A percentile compares a stretch with the other conserved stretches of the same genome.
Evolutionary conservation across 2,113 vertebrate species (phyloP).

Genomic region (Phaethon lepturus): DNA sequence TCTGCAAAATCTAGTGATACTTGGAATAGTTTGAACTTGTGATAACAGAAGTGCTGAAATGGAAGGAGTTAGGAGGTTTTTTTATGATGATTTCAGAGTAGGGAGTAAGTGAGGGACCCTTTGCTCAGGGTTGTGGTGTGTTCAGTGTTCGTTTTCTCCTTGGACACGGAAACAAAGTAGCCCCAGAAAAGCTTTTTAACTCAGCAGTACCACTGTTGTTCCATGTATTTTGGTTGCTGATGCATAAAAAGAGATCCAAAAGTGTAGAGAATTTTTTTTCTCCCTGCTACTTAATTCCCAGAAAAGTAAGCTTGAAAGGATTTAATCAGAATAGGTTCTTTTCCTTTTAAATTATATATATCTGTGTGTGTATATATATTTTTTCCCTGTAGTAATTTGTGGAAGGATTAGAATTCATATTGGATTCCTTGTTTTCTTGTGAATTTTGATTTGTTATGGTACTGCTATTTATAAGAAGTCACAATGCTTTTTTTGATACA

Average conservation of each 20-base stretch:
- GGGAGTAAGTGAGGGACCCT: background rate
- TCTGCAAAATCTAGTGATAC: background rate
- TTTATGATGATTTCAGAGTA: background rate
- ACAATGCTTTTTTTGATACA: background rate
- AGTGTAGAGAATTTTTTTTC: background rate
- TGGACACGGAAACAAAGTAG: background rate
- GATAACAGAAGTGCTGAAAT: background rate
- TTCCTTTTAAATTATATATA: background rate
- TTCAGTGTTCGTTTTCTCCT: background rate
- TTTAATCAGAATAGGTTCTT: background rate
- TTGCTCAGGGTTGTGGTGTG: background rate
- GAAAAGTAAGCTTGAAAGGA: background rate
- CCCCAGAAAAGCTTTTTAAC: slow-evolving; percentile 11
- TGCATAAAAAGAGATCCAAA: background rate
- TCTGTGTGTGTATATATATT: background rate
- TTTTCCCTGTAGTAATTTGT: background rate
- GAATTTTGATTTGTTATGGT: background rate
- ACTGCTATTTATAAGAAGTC: background rate
- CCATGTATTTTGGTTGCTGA: background rate
- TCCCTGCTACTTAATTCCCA: background rate
- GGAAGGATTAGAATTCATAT: background rate
- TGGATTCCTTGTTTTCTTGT: background rate
- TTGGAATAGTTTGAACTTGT: background rate
- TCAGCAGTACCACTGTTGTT: background rate
- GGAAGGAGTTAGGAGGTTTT: background rate